Evolutionary conservation across 2,797 vertebrate species (phyloP), one percentile per base, ranked within the genome.

Genomic region (Heteromormyrus szaboi): DNA sequence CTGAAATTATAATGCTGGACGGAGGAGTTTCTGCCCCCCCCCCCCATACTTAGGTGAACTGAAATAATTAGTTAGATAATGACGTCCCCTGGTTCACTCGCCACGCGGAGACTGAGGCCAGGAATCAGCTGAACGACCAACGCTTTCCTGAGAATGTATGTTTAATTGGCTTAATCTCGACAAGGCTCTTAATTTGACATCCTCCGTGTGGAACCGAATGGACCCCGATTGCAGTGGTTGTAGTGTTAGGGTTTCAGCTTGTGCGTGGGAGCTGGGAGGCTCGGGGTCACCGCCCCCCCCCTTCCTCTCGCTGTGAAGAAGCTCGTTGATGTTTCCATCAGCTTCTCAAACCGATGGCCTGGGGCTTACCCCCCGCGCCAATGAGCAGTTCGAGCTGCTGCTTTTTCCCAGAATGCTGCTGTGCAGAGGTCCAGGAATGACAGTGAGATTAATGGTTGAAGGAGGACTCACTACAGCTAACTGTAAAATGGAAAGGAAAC

Each of bases 301-400:
- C 95, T 95, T 94, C 96, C 94, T 95, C 95, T 95, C 93, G 93
- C 95, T 96, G 96, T 96, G 96, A 96, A 96, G 96, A 84, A 84
- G 90, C 93, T 93, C 92, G 94, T 93, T 96, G 96, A 96, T 96
- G 96, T 96, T 96, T 97, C 95, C 96, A 96, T 97, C 96, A 96
- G 95, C 94, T 95, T 96, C 96, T 96, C 96, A 96, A 95, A 96
- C 93, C 96, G 95, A 96, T 95, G 94, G 96, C 96, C 96, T 91
- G 93, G 95, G 96, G 96, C 96, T 95, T 93, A 93, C 91, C 92
- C 95, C 65, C 90, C 94, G 94, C 96, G 95, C 95, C 96, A 97
- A 96, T 96, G 95, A 96, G 96, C 96, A 94, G 94, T 95, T 95
- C 95, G 95, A 93, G 94, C 95, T 93, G 94, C 95, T 95, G 95